These are phyloP conservation scores for Nephila pilipes DNA, from an alignment of 1,140 invertebrate genomes.

Conservation along the genomic window DNA sequence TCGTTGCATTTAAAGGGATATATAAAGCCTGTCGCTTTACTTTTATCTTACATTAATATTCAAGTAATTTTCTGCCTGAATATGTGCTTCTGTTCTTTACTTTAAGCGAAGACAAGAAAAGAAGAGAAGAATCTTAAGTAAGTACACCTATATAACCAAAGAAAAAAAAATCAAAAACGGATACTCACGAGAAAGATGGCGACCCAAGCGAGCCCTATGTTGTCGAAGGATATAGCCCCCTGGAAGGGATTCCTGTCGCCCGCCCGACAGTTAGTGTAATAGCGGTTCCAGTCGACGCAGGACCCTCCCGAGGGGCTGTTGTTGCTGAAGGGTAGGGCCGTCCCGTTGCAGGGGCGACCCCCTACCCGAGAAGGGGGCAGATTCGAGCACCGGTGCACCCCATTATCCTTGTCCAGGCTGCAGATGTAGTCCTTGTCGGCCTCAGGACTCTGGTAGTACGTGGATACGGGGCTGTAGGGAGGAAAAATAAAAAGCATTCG, in stretches of 20 bases:
- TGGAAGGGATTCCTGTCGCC: conserved; percentile 98
- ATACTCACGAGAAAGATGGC: conserved; percentile 98
- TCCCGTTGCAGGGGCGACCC: conserved; percentile 86
- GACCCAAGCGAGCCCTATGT: conserved; percentile 99
- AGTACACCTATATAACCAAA: background rate
- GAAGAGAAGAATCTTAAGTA: too few relatives aligned
- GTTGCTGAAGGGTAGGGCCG: conserved; percentile 76
- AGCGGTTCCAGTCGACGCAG: conserved; percentile 99
- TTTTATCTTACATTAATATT: too few relatives aligned
- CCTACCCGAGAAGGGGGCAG: conserved; percentile 90
- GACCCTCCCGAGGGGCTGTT: conserved; percentile 78
- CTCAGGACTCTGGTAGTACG: conserved; percentile 83
- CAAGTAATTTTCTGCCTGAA: too few relatives aligned
- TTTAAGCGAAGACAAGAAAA: too few relatives aligned
- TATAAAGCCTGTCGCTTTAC: too few relatives aligned
- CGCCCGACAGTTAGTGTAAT: conserved; percentile 96
- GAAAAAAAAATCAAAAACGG: background rate
- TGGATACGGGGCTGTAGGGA: conserved; percentile 80
- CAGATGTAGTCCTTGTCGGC: conserved; percentile 99
- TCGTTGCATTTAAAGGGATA: too few relatives aligned
- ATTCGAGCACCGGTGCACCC: conserved; percentile 95
- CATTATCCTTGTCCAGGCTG: conserved; percentile 94
- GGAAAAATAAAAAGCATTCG: too few relatives aligned
- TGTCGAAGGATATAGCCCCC: conserved; percentile 99
- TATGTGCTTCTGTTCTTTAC: too few relatives aligned